phyloP scores from a whole-genome alignment of 2,888 invertebrate genomes.

The Pollenia angustigena region DNA sequence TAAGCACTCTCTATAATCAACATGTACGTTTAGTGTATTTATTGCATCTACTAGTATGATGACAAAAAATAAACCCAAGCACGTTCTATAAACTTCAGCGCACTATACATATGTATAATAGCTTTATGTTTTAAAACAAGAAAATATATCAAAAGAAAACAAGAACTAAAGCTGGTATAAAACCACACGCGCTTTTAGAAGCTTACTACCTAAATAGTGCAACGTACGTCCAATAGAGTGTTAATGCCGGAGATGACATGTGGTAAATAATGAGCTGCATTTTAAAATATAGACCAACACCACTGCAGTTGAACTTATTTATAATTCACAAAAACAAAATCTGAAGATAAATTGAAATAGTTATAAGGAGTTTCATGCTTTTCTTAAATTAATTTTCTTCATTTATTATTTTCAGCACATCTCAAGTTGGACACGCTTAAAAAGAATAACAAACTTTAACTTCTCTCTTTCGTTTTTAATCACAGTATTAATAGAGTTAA shows the following conservation, averaged over 20 bases:
- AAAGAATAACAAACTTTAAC: no score
- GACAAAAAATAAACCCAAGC: no score
- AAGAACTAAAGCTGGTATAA: conserved; percentile 15
- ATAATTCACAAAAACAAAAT: not conserved
- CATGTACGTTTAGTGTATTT: not conserved
- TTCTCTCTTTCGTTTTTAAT: no score
- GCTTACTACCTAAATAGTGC: conserved; percentile 5
- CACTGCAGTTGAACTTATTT: not conserved
- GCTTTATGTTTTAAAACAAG: not conserved
- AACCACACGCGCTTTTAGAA: conserved; percentile 17
- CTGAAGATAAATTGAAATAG: not conserved
- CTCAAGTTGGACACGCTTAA: no score
- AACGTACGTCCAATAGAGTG: conserved; percentile 8
- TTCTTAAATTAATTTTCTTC: no score
- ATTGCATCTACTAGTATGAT: no score
- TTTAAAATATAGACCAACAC: not conserved
- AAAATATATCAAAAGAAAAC: not conserved
- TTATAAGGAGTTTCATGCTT: not conserved
- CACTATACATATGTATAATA: no score
- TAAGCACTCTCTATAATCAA: not conserved
- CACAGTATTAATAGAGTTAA: no score
- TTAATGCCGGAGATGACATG: conserved; percentile 39
- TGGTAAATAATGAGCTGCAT: conserved; percentile 33
- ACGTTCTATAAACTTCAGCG: no score
- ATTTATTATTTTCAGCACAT: no score